Evolutionary conservation across 2,113 vertebrate genomes (phyloP).

Genomic region (Conger conger): DNA sequence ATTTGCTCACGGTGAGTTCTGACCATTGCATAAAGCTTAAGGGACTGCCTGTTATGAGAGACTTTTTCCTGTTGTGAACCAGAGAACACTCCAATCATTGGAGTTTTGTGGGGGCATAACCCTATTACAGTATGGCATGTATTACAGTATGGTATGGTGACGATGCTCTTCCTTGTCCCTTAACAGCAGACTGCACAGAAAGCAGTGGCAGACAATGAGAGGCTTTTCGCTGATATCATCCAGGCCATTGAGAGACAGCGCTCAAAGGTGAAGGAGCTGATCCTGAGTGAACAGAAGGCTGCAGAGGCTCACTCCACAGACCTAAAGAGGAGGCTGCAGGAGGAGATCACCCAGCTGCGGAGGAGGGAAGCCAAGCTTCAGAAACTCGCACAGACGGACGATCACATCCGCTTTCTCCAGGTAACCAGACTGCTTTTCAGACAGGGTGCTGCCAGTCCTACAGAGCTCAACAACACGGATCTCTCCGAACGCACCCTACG

Average conservation of each 20-base stretch:
- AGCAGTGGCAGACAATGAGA: constrained; percentile 46
- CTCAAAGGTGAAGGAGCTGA: constrained; percentile 40
- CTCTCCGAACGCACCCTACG: neutral
- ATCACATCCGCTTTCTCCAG: constrained; percentile 51
- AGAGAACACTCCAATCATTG: neutral
- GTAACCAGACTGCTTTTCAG: constrained; percentile 31
- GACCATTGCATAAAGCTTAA: no score
- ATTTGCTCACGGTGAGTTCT: neutral
- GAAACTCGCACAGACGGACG: constrained; percentile 31
- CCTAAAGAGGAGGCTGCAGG: constrained; percentile 31
- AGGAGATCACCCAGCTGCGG: constrained; percentile 40
- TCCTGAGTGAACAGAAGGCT: constrained; percentile 31
- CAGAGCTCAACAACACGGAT: neutral
- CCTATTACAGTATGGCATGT: neutral
- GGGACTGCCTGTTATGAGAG: neutral
- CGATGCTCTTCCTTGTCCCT: neutral
- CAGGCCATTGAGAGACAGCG: constrained; percentile 48
- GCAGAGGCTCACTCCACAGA: constrained; percentile 28
- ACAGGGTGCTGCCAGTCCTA: neutral
- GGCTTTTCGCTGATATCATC: constrained; percentile 39
- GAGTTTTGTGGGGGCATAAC: neutral
- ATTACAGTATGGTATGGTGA: neutral
- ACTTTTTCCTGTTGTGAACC: neutral
- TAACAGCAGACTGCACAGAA: constrained; percentile 42
- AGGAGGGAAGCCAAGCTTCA: constrained; percentile 47